Evolutionary conservation across 2,888 invertebrate genomes (phyloP).

Genomic region (Eurytoma adleriae): DNA sequence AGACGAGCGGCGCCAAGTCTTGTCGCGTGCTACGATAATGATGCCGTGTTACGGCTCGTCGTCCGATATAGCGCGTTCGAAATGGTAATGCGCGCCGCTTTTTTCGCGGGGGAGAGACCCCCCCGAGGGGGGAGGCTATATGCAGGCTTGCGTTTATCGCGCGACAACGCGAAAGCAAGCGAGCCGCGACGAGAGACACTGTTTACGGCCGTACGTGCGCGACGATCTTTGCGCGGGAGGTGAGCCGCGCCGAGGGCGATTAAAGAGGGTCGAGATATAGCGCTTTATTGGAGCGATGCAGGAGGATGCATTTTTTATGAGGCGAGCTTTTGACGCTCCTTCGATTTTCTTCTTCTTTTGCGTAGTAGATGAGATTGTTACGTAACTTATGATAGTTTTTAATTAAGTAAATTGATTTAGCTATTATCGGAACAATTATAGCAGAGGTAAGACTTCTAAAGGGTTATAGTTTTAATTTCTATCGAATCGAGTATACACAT

Average conservation of each 20-base stretch:
- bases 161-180: neutral
- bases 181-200: neutral
- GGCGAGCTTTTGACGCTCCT: too few relatives aligned
- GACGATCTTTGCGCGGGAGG: neutral
- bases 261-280: neutral
- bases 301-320: too few relatives aligned
- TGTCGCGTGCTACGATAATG: slow-evolving; percentile 60
- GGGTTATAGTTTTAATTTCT: too few relatives aligned
- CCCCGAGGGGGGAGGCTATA: neutral
- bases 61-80: slow-evolving; percentile 41
- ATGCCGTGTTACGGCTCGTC: slow-evolving; percentile 52
- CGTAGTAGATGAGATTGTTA: too few relatives aligned
- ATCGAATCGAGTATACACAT: too few relatives aligned
- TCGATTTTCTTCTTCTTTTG: too few relatives aligned
- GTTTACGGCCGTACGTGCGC: neutral
- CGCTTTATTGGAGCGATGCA: too few relatives aligned
- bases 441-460: too few relatives aligned
- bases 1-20: slow-evolving; percentile 56
- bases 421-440: too few relatives aligned
- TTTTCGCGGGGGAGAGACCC: neutral
- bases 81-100: slow-evolving; percentile 19
- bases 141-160: neutral
- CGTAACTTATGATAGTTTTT: too few relatives aligned
- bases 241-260: neutral
- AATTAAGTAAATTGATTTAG: too few relatives aligned